A percentile compares a stretch with the other conserved stretches of the same genome.
Evolutionary conservation across 2,888 invertebrate species (phyloP).

Genomic region (Epiblema foenella): DNA sequence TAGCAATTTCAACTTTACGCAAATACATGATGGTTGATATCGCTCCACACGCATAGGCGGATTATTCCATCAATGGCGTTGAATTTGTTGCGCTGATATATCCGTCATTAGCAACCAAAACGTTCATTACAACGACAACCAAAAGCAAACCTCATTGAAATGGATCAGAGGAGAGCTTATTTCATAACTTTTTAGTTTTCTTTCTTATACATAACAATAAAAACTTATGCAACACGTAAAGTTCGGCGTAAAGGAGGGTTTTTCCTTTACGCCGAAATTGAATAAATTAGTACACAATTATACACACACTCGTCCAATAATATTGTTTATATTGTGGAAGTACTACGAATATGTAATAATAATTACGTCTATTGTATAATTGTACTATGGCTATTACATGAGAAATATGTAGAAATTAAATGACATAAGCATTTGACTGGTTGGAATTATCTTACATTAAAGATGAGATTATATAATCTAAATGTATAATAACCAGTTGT

Average conservation of each 20-base stretch:
- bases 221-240: background rate
- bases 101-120: background rate
- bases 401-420: background rate
- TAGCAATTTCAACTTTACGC: background rate
- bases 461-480: background rate
- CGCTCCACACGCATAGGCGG: background rate
- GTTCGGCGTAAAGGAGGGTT: too few species aligned
- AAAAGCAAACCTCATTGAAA: constrained; percentile 6
- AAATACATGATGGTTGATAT: background rate
- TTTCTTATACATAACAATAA: background rate
- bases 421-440: background rate
- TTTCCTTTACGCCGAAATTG: background rate
- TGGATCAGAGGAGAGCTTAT: background rate
- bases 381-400: background rate
- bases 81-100: background rate
- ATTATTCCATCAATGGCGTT: background rate
- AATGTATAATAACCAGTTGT: background rate
- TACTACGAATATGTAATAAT: background rate
- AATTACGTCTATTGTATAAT: background rate
- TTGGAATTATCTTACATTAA: background rate
- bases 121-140: background rate
- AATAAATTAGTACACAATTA: background rate
- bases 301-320: background rate
- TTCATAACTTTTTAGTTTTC: background rate
- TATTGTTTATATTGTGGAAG: background rate